Percentiles rank a stretch among this genome's conserved stretches.
These are phyloP conservation scores for Drosophila takahashii DNA, from an alignment of 1,140 invertebrate species.

Conservation along the genomic window DNA sequence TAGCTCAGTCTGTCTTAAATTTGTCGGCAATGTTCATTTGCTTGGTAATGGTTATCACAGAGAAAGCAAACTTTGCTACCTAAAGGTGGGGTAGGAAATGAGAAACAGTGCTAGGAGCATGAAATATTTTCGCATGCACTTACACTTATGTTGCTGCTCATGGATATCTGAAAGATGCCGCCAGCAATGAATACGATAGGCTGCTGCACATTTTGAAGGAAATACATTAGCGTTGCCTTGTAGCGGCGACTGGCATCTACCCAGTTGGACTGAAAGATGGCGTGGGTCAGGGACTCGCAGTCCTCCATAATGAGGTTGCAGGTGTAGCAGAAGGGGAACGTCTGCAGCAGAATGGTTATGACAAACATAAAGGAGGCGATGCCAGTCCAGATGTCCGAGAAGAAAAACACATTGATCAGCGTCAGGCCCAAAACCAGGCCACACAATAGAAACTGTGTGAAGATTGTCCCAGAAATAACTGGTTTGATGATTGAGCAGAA, in stretches of 20 bases:
- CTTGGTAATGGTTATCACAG: conserved; percentile 65
- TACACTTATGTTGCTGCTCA: conserved; percentile 75
- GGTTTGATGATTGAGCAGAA: conserved; percentile 54
- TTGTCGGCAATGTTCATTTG: conserved; percentile 75
- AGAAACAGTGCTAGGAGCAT: not conserved
- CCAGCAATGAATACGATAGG: conserved; percentile 67
- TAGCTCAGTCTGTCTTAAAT: conserved; percentile 59
- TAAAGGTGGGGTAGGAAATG: conserved; percentile 15
- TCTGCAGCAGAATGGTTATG: conserved; percentile 62
- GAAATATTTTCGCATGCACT: conserved; percentile 19
- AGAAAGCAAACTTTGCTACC: conserved; percentile 73
- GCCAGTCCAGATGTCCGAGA: conserved; percentile 61
- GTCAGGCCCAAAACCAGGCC: conserved; percentile 64
- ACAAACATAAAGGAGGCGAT: conserved; percentile 66
- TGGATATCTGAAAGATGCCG: conserved; percentile 70
- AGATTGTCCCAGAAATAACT: conserved; percentile 69
- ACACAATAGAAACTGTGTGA: conserved; percentile 60
- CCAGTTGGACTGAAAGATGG: conserved; percentile 72
- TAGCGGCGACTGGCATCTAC: conserved; percentile 50
- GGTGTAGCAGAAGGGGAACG: conserved; percentile 67
- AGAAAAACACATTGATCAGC: conserved; percentile 69
- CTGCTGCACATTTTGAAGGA: conserved; percentile 70
- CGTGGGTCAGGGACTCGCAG: conserved; percentile 51
- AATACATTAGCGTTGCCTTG: conserved; percentile 62
- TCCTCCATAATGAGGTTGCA: conserved; percentile 73